phyloP scores from a whole-genome alignment of 2,888 invertebrate species.

The Panopea generosa region DNA sequence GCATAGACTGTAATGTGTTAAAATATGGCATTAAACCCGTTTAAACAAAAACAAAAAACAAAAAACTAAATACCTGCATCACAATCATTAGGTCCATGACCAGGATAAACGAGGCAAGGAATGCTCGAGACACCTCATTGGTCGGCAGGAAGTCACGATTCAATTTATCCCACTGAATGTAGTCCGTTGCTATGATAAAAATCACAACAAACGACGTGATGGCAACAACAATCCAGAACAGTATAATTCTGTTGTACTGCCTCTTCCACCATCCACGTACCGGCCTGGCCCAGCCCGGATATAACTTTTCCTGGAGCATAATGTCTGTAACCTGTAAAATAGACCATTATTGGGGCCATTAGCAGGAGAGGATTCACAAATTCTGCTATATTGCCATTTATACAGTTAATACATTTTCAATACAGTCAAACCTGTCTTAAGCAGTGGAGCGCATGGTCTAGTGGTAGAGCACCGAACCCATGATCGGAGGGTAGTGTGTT shows the following conservation, averaged over 20 bases:
- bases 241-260: slow-evolving; percentile 85
- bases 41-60: too few species aligned
- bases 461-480: too few species aligned
- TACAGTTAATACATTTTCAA: neutral
- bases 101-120: slow-evolving; percentile 87
- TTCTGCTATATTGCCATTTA: slow-evolving; percentile 1
- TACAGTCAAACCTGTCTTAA: too few species aligned
- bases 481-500: too few species aligned
- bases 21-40: too few species aligned
- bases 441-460: too few species aligned
- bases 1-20: too few species aligned
- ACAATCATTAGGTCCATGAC: slow-evolving; percentile 87
- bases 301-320: slow-evolving; percentile 87
- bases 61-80: slow-evolving; percentile 84
- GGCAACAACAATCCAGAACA: slow-evolving; percentile 86
- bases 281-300: slow-evolving; percentile 86
- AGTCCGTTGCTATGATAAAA: slow-evolving; percentile 86
- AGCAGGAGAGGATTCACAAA: too few species aligned
- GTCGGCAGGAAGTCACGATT: slow-evolving; percentile 86
- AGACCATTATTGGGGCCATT: too few species aligned
- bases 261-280: slow-evolving; percentile 84
- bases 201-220: slow-evolving; percentile 85
- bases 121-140: slow-evolving; percentile 86
- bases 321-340: slow-evolving; percentile 86
- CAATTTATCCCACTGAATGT: slow-evolving; percentile 86